Base-by-base conservation (phyloP, 2,888 invertebrate genomes). In the Troides oblongomaculatus region DNA sequence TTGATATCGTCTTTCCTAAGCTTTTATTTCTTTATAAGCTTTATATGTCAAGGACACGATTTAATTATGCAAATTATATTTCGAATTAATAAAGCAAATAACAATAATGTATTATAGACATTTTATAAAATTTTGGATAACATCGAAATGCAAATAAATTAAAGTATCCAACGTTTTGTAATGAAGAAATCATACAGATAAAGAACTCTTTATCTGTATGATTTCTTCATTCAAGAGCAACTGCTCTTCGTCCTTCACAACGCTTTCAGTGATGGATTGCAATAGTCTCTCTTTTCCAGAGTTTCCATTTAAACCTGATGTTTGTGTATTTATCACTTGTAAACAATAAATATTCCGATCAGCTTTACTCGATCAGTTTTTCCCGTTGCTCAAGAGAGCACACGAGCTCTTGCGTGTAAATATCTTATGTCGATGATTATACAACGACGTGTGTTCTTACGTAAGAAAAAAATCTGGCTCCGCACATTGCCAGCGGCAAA, bases 401-500 rank as follows among this genome's bases (percentile, higher is more conserved):
- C 74, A 76, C 76, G 77, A 78, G 12, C 36, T 23, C 75, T 75
- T 74, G 75, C 76, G 75, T 76, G 74, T 75, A 77, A 75, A 77
- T 79, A 77, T 74, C 62, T 66, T 77, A 71, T 75, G 74, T 73
- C 72, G 75, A 73, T 76, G 73, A 77, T 84, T 83, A 81, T 78
- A 79, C 81, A 84, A 85, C 72, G 77, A 73, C 73, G 73, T 75
- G 73, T 74, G 80, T 74, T 74, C 71, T 85, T 85, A 81, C 78
- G 78, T 77, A 86, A 86, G 75, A 79, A 79, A 79, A 30, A 80
- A 82, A 83, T 79, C 75, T 72, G 80, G 78, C 77, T 74, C 73
- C 71, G 75, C 78, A 79, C 77, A 74, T 73, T 74, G 73, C 72
- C 67, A 53, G 72, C 74, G 73, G 71, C 74, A 75, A 76, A 76